These are phyloP conservation scores for Sinelater perroti DNA, from an alignment of 2,888 invertebrate species.

Conservation along the genomic window DNA sequence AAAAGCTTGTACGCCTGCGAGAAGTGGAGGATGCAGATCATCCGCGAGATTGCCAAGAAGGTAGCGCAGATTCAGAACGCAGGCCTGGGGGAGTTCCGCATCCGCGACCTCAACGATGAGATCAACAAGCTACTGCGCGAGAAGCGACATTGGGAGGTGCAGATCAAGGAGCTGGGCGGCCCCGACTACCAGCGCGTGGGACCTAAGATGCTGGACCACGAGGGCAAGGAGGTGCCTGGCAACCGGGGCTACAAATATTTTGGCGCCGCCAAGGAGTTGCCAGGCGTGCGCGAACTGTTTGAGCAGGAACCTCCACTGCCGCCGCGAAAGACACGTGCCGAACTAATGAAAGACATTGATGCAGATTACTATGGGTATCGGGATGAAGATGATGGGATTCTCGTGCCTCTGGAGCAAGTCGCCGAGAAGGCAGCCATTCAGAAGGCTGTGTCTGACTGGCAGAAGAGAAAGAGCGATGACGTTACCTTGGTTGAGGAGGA, in stretches of 20 bases:
- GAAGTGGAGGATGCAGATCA: conserved; percentile 96
- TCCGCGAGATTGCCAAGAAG: conserved; percentile 96
- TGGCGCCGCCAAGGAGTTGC: conserved; percentile 97
- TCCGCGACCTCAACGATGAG: conserved; percentile 98
- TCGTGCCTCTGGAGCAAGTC: conserved; percentile 85
- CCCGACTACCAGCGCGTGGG: conserved; percentile 92
- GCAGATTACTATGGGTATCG: conserved; percentile 99
- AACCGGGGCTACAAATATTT: conserved; percentile 99
- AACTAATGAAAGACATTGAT: conserved; percentile 97
- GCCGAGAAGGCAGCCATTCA: conserved; percentile 75
- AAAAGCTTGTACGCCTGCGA: conserved; percentile 91
- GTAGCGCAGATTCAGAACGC: conserved; percentile 99
- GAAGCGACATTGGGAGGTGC: conserved; percentile 97
- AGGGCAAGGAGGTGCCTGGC: conserved; percentile 96
- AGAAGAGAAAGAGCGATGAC: conserved; percentile 68
- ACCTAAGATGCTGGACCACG: conserved; percentile 92
- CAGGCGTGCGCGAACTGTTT: conserved; percentile 96
- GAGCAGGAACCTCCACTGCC: conserved; percentile 94
- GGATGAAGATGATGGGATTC: conserved; percentile 97
- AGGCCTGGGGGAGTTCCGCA: conserved; percentile 98
- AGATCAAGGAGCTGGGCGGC: conserved; percentile 94
- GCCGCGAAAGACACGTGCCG: conserved; percentile 90
- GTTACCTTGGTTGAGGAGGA: conserved; percentile 66
- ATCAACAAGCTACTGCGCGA: conserved; percentile 97
- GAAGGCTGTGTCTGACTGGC: conserved; percentile 77